Evolutionary conservation across 2,113 vertebrate species (phyloP).

Genomic region (Cochlearius cochlearius): DNA sequence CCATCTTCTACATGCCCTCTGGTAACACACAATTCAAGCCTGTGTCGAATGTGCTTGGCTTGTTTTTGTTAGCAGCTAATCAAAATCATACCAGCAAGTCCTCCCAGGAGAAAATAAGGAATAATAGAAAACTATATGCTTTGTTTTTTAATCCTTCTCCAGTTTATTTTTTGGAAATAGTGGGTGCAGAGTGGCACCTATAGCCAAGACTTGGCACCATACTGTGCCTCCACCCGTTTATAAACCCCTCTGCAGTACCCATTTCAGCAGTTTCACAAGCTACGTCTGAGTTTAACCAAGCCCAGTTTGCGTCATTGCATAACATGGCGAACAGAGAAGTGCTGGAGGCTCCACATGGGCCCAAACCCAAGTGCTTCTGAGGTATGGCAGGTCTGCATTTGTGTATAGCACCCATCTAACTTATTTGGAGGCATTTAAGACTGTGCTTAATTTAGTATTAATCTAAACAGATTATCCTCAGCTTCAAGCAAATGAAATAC

Average conservation of each 20-base stretch:
- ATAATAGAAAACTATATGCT: not conserved
- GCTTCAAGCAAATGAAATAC: not conserved
- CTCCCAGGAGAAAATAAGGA: not conserved
- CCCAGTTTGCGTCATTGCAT: not conserved
- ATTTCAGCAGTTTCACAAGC: not conserved
- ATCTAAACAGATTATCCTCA: constrained; percentile 35
- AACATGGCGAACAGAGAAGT: not conserved
- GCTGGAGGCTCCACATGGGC: not conserved
- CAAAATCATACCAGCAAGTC: not conserved
- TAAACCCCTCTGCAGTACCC: not conserved
- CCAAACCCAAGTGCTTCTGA: not conserved
- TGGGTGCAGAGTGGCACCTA: not conserved
- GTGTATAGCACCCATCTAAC: not conserved
- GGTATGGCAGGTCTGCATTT: not conserved
- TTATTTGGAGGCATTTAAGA: not conserved
- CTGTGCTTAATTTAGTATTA: not conserved
- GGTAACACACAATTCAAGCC: not conserved
- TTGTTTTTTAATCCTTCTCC: not conserved
- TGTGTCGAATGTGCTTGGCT: not conserved
- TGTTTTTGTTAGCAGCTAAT: not conserved
- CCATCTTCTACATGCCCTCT: not conserved
- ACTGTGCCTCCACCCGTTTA: not conserved
- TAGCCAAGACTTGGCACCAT: not conserved
- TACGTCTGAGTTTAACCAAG: not conserved
- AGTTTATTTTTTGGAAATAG: not conserved